phyloP scores from a whole-genome alignment of 2,113 vertebrate genomes.

The Arizona elegans region DNA sequence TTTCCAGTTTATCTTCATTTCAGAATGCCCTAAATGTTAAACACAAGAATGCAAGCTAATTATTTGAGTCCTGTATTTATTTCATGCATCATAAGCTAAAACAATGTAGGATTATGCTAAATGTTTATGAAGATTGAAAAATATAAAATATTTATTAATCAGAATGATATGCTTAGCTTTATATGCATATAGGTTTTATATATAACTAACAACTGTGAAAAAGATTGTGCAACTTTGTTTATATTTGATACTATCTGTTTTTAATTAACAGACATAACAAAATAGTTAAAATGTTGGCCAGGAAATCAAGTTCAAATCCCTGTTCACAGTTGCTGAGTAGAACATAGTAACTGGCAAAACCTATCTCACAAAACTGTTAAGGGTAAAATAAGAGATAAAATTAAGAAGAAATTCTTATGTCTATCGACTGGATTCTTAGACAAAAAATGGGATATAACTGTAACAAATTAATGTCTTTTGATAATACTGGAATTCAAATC shows the following conservation, averaged over 20 bases:
- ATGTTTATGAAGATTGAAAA: neutral
- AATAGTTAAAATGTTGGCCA: neutral
- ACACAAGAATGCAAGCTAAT: constrained; percentile 14
- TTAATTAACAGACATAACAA: neutral
- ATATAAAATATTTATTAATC: neutral
- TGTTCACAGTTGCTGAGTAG: neutral
- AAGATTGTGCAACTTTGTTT: neutral
- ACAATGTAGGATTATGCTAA: neutral
- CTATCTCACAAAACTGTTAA: neutral
- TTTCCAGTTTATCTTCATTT: constrained; percentile 61
- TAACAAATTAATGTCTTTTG: neutral
- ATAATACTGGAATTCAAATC: neutral
- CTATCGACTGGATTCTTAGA: neutral
- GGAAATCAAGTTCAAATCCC: neutral
- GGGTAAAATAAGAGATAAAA: neutral
- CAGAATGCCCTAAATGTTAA: constrained; percentile 42
- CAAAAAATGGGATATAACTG: neutral
- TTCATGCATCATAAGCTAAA: constrained; percentile 23
- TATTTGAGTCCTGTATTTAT: neutral
- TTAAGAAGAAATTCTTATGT: neutral
- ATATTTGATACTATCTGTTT: neutral
- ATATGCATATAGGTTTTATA: neutral
- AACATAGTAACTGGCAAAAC: neutral
- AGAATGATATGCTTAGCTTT: neutral
- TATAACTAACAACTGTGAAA: neutral